A percentile compares a stretch with the other conserved stretches of the same genome.
phyloP scores from a whole-genome alignment of 2,888 invertebrate species.

The Eueremaeus valkanovi region DNA sequence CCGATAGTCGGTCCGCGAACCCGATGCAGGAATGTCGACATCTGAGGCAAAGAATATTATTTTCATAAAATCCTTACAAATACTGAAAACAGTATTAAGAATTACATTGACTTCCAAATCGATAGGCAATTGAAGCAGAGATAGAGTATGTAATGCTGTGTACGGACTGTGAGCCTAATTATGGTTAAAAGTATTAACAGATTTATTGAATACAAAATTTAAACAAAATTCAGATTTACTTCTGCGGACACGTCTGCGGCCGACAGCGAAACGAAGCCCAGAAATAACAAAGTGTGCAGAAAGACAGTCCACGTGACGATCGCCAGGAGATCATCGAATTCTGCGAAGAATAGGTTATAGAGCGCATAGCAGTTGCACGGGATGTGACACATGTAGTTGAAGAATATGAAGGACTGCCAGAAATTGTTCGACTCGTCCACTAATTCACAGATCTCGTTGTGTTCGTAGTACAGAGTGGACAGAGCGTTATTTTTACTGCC shows the following conservation, averaged over 20 bases:
- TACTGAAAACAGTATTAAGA: not conserved
- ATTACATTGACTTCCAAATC: constrained; percentile 44
- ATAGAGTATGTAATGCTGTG: constrained; percentile 43
- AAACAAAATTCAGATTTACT: constrained; percentile 25
- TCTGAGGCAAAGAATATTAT: constrained; percentile 32
- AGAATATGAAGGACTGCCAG: constrained; percentile 43
- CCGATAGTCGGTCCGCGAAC: constrained; percentile 45
- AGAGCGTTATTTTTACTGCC: constrained; percentile 41
- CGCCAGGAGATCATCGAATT: constrained; percentile 41
- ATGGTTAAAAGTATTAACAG: constrained; percentile 2
- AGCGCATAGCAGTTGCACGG: constrained; percentile 43
- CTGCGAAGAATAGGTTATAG: constrained; percentile 44
- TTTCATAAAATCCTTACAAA: not conserved
- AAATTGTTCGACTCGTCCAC: constrained; percentile 44
- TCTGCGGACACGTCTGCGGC: constrained; percentile 44
- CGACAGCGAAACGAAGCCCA: constrained; percentile 42
- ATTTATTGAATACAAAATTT: not conserved
- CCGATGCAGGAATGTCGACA: constrained; percentile 44
- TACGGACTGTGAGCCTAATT: constrained; percentile 44
- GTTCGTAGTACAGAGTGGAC: constrained; percentile 42
- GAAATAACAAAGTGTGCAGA: constrained; percentile 42
- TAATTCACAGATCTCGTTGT: constrained; percentile 44
- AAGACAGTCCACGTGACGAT: constrained; percentile 43
- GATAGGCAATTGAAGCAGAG: constrained; percentile 43
- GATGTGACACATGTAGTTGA: constrained; percentile 43